These are phyloP conservation scores for Chromis chromis DNA, from an alignment of 2,797 vertebrate genomes.

Conservation along the genomic window DNA sequence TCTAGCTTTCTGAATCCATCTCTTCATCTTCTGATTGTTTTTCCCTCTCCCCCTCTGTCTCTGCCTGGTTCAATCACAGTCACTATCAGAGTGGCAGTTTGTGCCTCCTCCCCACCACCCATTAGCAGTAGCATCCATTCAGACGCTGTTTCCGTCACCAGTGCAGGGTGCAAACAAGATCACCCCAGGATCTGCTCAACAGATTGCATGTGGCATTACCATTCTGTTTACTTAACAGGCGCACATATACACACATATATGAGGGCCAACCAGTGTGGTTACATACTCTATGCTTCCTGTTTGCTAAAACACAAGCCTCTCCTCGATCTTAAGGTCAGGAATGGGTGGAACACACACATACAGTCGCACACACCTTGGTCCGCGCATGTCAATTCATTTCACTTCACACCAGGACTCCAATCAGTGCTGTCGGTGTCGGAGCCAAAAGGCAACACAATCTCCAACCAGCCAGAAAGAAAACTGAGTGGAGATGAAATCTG, in stretches of 20 bases:
- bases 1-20: constrained; percentile 20
- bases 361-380: constrained; percentile 4
- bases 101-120: constrained; percentile 12
- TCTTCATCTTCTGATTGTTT: constrained; percentile 50
- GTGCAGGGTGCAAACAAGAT: constrained; percentile 29
- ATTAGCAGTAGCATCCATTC: constrained; percentile 24
- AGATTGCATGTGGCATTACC: constrained; percentile 52
- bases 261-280: not conserved
- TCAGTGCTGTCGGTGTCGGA: constrained; percentile 39
- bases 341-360: constrained; percentile 9
- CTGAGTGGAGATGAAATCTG: constrained; percentile 52
- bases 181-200: constrained; percentile 11
- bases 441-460: constrained; percentile 49
- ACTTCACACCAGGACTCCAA: constrained; percentile 54
- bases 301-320: not conserved
- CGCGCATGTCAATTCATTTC: constrained; percentile 53
- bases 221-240: constrained; percentile 20
- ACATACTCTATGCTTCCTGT: constrained; percentile 1
- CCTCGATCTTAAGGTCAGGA: constrained; percentile 21
- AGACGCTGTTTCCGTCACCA: constrained; percentile 16
- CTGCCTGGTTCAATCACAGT: constrained; percentile 35
- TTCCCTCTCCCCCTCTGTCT: constrained; percentile 31
- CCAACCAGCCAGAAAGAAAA: constrained; percentile 51
- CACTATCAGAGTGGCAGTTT: constrained; percentile 7
- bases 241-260: not conserved